Percentiles rank a stretch among this genome's conserved stretches.
These are phyloP conservation scores for Sebastes minor DNA, from an alignment of 2,797 vertebrate species.

Conservation along the genomic window DNA sequence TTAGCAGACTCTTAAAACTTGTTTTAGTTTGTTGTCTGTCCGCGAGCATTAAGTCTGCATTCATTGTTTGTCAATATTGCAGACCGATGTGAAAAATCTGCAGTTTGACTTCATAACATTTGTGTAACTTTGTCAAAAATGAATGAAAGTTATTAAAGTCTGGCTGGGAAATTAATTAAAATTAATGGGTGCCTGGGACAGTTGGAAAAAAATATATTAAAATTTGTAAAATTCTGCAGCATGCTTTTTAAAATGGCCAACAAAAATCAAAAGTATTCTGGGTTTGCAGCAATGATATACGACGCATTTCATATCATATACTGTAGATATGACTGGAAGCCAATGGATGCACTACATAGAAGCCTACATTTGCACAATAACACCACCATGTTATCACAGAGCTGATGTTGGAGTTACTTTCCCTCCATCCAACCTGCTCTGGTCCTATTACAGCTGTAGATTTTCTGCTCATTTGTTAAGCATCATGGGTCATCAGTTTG, in stretches of 20 bases:
- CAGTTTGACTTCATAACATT: neutral
- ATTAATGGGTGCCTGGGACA: neutral
- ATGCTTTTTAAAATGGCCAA: neutral
- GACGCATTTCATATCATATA: neutral
- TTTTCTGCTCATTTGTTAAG: conserved; percentile 56
- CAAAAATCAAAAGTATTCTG: neutral
- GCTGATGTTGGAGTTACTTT: neutral
- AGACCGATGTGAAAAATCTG: neutral
- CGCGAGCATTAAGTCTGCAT: neutral
- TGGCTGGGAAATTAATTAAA: neutral
- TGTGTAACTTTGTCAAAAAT: neutral
- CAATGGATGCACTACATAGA: neutral
- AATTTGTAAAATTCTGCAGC: neutral
- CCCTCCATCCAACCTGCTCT: conserved; percentile 7
- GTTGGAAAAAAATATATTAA: neutral
- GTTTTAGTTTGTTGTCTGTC: neutral
- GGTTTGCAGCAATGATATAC: neutral
- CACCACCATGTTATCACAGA: neutral
- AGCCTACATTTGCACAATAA: neutral
- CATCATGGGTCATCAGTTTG: conserved; percentile 36
- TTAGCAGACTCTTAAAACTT: neutral
- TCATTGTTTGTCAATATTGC: neutral
- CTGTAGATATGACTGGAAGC: neutral
- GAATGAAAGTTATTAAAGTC: no score
- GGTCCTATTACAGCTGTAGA: conserved; percentile 31